These are phyloP conservation scores for Oreochromis aureus DNA, from an alignment of 2,113 vertebrate genomes.

Conservation along the genomic window DNA sequence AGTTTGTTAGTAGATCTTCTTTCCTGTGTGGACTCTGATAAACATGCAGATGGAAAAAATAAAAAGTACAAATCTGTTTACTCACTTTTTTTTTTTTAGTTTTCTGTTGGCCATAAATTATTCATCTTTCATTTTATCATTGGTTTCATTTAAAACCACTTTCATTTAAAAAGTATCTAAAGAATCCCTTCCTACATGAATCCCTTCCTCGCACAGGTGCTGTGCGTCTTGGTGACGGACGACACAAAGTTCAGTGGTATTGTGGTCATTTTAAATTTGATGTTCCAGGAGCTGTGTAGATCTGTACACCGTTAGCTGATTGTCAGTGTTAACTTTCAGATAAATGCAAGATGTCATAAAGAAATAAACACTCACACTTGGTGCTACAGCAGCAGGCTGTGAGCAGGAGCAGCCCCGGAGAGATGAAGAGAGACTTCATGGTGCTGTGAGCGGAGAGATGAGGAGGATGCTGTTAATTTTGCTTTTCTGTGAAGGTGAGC, in stretches of 20 bases:
- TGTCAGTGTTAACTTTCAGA: background rate
- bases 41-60: rapidly evolving
- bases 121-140: background rate
- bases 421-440: no score
- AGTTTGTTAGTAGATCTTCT: background rate
- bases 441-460: background rate
- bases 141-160: background rate
- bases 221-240: background rate
- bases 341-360: background rate
- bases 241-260: rapidly evolving
- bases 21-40: conserved; percentile 4
- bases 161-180: background rate
- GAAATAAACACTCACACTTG: background rate
- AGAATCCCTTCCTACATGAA: background rate
- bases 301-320: background rate
- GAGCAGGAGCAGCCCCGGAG: conserved; percentile 10
- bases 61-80: background rate
- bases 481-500: no score
- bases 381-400: background rate
- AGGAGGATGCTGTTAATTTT: background rate
- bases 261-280: rapidly evolving
- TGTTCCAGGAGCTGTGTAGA: background rate
- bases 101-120: background rate
- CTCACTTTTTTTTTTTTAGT: background rate
- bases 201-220: background rate